Evolutionary conservation across 2,888 invertebrate genomes (phyloP).

Genomic region (Gastracanthus pulcherrimus): DNA sequence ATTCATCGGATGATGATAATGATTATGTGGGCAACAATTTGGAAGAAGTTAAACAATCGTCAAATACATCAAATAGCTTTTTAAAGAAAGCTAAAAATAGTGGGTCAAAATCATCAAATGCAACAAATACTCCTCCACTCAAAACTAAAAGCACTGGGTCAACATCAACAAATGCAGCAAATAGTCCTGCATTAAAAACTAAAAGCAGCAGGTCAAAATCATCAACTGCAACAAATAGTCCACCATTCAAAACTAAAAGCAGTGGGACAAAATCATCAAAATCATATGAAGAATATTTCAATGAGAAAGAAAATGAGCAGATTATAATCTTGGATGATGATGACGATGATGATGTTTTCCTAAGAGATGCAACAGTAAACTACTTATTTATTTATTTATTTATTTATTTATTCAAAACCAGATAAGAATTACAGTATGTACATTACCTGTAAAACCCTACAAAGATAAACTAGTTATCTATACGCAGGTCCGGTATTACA

Average conservation of each 20-base stretch:
- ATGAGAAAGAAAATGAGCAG: slow-evolving; percentile 4
- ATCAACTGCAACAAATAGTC: not conserved
- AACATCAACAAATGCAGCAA: not conserved
- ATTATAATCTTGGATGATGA: slow-evolving; percentile 26
- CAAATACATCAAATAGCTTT: not conserved
- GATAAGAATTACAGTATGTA: no score
- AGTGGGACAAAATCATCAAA: not conserved
- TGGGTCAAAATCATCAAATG: not conserved
- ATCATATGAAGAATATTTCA: not conserved
- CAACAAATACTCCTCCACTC: not conserved
- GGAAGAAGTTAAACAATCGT: no score
- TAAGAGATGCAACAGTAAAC: slow-evolving; percentile 4
- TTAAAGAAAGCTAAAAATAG: not conserved
- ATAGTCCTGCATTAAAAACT: not conserved
- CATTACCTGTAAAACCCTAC: no score
- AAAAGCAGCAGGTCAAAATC: not conserved
- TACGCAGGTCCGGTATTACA: no score
- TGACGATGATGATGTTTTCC: slow-evolving; percentile 12
- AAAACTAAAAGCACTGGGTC: not conserved
- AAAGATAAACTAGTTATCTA: no score
- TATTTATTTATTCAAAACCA: no score
- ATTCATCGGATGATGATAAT: not conserved
- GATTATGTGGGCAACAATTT: not conserved
- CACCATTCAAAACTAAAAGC: not conserved
- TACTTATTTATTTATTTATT: not conserved